A percentile compares a stretch with the other conserved stretches of the same genome.
Conservation (phyloP, 2,888 invertebrate genomes). For the Noctua pronuba region DNA sequence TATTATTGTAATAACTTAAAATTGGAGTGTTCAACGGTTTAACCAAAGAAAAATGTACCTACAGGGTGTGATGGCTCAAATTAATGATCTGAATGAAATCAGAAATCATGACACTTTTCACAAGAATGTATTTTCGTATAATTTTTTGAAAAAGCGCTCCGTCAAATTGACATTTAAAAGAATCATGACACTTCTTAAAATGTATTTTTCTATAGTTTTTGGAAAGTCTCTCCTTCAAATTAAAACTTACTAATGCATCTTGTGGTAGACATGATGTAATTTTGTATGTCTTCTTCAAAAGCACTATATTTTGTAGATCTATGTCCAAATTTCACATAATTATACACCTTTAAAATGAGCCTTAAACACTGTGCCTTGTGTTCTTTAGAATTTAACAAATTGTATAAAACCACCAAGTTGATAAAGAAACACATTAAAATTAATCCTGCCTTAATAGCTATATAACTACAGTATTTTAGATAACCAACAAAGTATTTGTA, state of each 20-base stretch:
- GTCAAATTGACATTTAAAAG: constrained; percentile 1
- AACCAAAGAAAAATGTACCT: constrained; percentile 65
- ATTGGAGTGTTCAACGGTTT: constrained; percentile 35
- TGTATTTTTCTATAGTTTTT: constrained; percentile 49
- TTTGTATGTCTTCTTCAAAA: neutral
- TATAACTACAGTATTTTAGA: constrained; percentile 18
- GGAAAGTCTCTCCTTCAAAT: constrained; percentile 3
- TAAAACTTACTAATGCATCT: neutral
- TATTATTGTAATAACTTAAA: constrained; percentile 1
- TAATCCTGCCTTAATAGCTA: neutral
- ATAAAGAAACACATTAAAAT: neutral
- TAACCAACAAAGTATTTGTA: constrained; percentile 12
- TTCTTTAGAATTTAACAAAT: constrained; percentile 22
- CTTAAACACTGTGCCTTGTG: constrained; percentile 56
- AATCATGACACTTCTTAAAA: constrained; percentile 56
- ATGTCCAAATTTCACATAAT: constrained; percentile 2
- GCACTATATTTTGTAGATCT: constrained; percentile 12
- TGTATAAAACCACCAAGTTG: constrained; percentile 17
- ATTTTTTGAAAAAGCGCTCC: constrained; percentile 4
- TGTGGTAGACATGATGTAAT: neutral
- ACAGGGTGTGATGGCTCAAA: constrained; percentile 64
- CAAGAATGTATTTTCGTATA: constrained; percentile 52
- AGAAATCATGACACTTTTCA: constrained; percentile 57
- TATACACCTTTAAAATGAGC: constrained; percentile 23
- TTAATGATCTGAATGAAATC: constrained; percentile 57